Conservation (phyloP, 2,888 invertebrate genomes). For the Drosophila greeni region DNA sequence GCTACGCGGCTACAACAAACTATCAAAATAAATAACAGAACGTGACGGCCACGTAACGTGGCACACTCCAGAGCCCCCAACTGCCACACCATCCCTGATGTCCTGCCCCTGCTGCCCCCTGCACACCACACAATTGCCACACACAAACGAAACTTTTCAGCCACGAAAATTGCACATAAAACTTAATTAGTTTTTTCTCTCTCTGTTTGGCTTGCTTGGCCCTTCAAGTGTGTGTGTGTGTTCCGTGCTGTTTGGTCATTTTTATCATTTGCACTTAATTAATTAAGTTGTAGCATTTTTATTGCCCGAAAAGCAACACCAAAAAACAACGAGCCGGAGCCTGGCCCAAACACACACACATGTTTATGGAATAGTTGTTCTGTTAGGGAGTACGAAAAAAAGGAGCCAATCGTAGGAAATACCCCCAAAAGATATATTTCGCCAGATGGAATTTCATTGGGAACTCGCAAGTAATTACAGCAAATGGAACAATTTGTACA, state of each 20-base stretch:
- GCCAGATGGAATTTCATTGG: conserved; percentile 14
- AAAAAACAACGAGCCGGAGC: conserved; percentile 4
- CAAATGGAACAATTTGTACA: background rate
- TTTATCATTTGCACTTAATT: conserved; percentile 73
- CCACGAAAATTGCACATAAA: conserved; percentile 73
- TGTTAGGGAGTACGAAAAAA: conserved; percentile 13
- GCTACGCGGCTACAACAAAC: conserved; percentile 35
- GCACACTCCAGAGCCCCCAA: conserved; percentile 14
- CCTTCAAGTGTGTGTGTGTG: conserved; percentile 18
- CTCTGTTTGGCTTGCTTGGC: conserved; percentile 29
- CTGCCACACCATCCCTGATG: background rate
- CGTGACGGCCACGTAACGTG: conserved; percentile 57
- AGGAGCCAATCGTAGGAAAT: conserved; percentile 14
- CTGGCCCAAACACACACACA: conserved; percentile 3
- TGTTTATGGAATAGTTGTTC: conserved; percentile 31
- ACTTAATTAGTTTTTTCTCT: conserved; percentile 68
- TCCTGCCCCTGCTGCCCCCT: background rate
- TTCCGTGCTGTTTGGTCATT: conserved; percentile 67
- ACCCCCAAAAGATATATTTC: conserved; percentile 1
- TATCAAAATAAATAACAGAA: conserved; percentile 59
- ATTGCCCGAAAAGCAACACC: conserved; percentile 54
- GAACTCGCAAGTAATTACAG: conserved; percentile 21
- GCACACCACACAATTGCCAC: conserved; percentile 41
- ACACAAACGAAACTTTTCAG: conserved; percentile 61
- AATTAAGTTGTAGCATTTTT: conserved; percentile 72